These are phyloP conservation scores for Malachius bipustulatus DNA, from an alignment of 2,888 invertebrate species.

Conservation along the genomic window DNA sequence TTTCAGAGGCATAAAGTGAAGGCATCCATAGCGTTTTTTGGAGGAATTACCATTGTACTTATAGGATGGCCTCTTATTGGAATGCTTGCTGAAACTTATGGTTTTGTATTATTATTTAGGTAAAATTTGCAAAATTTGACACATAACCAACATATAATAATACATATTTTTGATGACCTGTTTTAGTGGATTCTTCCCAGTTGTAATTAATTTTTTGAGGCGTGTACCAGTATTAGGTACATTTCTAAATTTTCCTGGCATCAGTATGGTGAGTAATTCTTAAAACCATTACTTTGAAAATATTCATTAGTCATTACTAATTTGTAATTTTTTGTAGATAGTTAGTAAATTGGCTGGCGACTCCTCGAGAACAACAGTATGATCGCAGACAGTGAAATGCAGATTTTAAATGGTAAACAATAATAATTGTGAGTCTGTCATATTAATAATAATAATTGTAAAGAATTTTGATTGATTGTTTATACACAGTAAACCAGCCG, in stretches of 20 bases:
- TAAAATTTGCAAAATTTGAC: too few relatives aligned
- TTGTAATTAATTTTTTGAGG: slow-evolving; percentile 88
- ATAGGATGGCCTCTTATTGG: slow-evolving; percentile 94
- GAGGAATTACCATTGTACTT: slow-evolving; percentile 84
- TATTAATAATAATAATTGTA: too few relatives aligned
- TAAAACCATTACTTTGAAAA: too few relatives aligned
- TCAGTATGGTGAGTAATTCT: slow-evolving; percentile 60
- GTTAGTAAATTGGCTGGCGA: slow-evolving; percentile 74
- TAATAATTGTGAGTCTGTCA: too few relatives aligned
- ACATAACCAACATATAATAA: slow-evolving; percentile 6
- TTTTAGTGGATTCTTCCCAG: slow-evolving; percentile 92
- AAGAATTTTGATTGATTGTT: too few relatives aligned
- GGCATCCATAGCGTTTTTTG: slow-evolving; percentile 81
- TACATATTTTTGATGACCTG: slow-evolving; percentile 10
- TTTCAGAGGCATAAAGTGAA: slow-evolving; percentile 93
- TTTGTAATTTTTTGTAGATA: slow-evolving; percentile 53
- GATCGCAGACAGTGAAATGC: too few relatives aligned
- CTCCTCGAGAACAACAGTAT: slow-evolving; percentile 72
- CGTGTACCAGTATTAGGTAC: slow-evolving; percentile 86
- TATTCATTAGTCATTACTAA: too few relatives aligned
- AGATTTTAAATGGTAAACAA: too few relatives aligned
- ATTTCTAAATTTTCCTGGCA: slow-evolving; percentile 77
- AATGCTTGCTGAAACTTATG: slow-evolving; percentile 93
- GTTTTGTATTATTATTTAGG: slow-evolving; percentile 81
- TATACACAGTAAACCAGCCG: too few relatives aligned